Evolutionary conservation across 2,113 vertebrate species (phyloP).

Genomic region (Castor canadensis): DNA sequence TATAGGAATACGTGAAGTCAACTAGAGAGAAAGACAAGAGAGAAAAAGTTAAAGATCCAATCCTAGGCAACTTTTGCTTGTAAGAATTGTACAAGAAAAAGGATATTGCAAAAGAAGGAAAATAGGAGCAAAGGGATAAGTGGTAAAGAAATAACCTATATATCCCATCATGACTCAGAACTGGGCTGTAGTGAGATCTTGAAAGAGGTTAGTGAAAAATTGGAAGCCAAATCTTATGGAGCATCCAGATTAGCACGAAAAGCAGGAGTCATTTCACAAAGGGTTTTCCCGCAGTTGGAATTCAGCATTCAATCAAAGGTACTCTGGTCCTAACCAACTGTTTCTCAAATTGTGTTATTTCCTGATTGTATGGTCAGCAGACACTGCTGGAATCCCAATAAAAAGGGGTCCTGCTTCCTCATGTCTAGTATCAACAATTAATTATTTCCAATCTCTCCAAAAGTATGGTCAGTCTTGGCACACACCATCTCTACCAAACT

Average conservation of each 20-base stretch:
- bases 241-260: neutral
- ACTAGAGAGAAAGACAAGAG: neutral
- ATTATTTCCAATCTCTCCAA: neutral
- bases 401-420: neutral
- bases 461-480: neutral
- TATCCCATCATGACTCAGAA: neutral
- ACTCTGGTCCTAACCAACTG: neutral
- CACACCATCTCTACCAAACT: neutral
- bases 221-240: neutral
- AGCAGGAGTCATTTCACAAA: neutral
- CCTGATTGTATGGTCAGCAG: neutral
- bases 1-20: neutral
- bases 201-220: neutral
- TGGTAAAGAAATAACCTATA: neutral
- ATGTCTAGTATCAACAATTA: neutral
- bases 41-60: neutral
- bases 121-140: neutral
- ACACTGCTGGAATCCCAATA: neutral
- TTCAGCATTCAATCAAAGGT: neutral
- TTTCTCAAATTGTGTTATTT: neutral
- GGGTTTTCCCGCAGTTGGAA: neutral
- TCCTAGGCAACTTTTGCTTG: neutral
- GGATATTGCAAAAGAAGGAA: neutral
- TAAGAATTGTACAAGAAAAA: neutral
- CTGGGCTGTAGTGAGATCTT: neutral